Percentiles rank a stretch among this genome's conserved stretches.
Evolutionary conservation across 2,888 invertebrate species (phyloP).

Genomic region (Diarsia mendica): DNA sequence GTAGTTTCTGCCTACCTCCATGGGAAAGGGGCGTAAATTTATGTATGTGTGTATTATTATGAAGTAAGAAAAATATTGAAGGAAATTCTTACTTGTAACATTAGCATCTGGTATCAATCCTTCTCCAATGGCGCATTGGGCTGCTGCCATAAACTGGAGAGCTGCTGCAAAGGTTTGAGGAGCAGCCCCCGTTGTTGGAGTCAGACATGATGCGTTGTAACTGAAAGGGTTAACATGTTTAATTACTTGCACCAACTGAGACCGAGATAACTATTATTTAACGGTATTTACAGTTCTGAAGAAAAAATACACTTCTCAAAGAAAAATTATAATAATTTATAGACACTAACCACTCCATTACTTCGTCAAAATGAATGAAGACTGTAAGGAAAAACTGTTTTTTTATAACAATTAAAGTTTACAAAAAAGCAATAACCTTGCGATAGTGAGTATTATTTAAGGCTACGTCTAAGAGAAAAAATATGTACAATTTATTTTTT

Average conservation of each 20-base stretch:
- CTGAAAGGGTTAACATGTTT: constrained; percentile 12
- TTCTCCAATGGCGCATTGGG: constrained; percentile 47
- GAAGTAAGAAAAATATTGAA: not conserved
- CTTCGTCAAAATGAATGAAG: not conserved
- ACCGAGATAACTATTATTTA: too few species aligned
- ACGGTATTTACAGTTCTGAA: not conserved
- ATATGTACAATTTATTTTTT: not conserved
- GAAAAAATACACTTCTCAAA: not conserved
- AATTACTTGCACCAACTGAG: too few species aligned
- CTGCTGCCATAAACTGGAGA: constrained; percentile 38
- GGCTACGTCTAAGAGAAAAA: not conserved
- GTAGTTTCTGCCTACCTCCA: too few species aligned
- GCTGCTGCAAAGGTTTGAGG: constrained; percentile 39
- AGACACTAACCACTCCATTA: constrained; percentile 90
- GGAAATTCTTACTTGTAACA: constrained; percentile 20
- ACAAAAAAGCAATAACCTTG: constrained; percentile 79
- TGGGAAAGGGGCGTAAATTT: too few species aligned
- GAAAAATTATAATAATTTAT: not conserved
- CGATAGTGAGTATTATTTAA: not conserved
- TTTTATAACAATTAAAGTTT: constrained; percentile 18
- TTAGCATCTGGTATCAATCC: constrained; percentile 28
- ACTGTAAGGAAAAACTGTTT: not conserved
- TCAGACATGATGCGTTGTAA: constrained; percentile 38
- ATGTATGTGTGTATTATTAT: too few species aligned
- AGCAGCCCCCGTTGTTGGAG: constrained; percentile 34